phyloP scores from a whole-genome alignment of 2,113 vertebrate species.

The Falcunculus frontatus region DNA sequence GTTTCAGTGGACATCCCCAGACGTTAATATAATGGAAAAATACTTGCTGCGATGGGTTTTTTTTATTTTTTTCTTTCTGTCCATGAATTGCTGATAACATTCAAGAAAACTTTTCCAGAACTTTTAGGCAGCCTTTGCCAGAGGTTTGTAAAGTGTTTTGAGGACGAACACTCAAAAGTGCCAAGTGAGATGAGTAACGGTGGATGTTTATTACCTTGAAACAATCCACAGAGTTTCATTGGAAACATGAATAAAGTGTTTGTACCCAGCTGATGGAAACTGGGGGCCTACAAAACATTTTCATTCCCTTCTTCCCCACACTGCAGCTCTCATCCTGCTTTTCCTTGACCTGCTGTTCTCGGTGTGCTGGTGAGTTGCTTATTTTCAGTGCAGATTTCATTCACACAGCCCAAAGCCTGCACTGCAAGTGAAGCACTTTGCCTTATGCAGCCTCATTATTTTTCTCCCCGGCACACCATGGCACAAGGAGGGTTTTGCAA shows the following conservation, averaged over 20 bases:
- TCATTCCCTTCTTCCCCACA: neutral
- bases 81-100: neutral
- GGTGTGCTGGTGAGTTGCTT: neutral
- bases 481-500: neutral
- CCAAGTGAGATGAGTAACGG: neutral
- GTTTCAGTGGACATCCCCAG: neutral
- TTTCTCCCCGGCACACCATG: neutral
- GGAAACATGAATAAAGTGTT: neutral
- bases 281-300: neutral
- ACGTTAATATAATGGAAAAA: neutral
- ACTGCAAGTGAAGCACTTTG: neutral
- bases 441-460: constrained; percentile 13
- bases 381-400: neutral
- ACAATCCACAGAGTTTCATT: neutral
- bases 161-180: neutral
- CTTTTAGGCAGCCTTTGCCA: neutral
- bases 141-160: neutral
- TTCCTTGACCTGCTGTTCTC: neutral
- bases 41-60: neutral
- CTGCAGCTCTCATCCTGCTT: neutral
- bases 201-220: neutral
- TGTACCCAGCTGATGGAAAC: neutral
- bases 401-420: neutral
- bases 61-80: neutral
- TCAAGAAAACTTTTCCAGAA: neutral